Evolutionary conservation across 2,113 vertebrate species (phyloP).

Genomic region (Scalopus aquaticus): DNA sequence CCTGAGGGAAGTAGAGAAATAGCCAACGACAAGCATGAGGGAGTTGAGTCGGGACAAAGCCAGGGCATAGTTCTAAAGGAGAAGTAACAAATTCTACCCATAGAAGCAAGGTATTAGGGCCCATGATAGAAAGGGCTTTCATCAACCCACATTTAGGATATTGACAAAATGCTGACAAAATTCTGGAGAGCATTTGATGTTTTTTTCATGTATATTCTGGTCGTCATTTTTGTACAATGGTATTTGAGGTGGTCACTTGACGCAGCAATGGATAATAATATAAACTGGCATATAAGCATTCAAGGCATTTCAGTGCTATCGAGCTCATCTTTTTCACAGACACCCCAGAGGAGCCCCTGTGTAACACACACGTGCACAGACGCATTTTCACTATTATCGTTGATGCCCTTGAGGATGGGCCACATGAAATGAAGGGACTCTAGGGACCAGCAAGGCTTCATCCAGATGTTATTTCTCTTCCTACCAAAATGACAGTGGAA

Average conservation of each 20-base stretch:
- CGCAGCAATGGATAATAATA: not conserved
- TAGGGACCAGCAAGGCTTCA: not conserved
- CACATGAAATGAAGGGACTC: not conserved
- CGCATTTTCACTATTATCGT: not conserved
- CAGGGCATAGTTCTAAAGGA: not conserved
- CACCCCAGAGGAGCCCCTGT: not conserved
- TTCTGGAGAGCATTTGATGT: conserved; percentile 2
- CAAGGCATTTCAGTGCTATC: not conserved
- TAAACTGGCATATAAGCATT: not conserved
- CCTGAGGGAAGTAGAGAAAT: not conserved
- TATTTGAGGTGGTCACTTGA: not conserved
- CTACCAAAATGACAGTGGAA: not conserved
- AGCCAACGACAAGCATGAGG: not conserved
- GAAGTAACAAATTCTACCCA: not conserved
- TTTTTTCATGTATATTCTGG: conserved; percentile 22
- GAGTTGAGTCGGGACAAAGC: not conserved
- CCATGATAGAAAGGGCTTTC: not conserved
- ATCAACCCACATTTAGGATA: not conserved
- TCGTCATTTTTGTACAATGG: not conserved
- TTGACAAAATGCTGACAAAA: not conserved
- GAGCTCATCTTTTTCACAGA: not conserved
- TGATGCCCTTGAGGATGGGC: not conserved
- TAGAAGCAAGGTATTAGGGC: not conserved
- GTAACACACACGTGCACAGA: not conserved
- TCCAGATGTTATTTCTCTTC: not conserved